phyloP scores from a whole-genome alignment of 2,888 invertebrate species.

The Parnassius mnemosyne region DNA sequence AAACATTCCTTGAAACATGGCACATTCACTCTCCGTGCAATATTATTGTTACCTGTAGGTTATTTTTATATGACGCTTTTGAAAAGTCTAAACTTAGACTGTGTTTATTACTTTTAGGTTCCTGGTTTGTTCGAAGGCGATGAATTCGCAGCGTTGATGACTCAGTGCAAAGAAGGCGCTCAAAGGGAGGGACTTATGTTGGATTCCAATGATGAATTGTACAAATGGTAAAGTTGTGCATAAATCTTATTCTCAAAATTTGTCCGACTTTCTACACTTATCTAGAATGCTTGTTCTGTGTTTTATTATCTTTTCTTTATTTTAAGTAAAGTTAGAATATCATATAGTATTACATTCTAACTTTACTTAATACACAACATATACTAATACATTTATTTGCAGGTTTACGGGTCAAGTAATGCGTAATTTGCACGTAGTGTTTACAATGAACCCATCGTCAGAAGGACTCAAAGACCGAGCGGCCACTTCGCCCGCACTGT shows the following conservation, averaged over 20 bases:
- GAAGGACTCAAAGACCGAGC: slow-evolving; percentile 99
- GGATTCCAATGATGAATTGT: slow-evolving; percentile 98
- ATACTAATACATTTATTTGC: background rate
- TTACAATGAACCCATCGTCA: slow-evolving; percentile 99
- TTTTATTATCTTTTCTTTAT: too few species aligned
- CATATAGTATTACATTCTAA: too few species aligned
- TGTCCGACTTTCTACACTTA: too few species aligned
- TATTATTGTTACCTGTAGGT: too few species aligned
- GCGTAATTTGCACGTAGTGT: slow-evolving; percentile 99
- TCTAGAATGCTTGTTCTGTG: too few species aligned
- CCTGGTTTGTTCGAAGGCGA: slow-evolving; percentile 97
- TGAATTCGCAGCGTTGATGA: slow-evolving; percentile 99
- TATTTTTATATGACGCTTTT: too few species aligned
- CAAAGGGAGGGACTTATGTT: slow-evolving; percentile 98
- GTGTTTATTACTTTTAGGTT: slow-evolving; percentile 68
- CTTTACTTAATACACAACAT: too few species aligned
- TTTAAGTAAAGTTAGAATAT: too few species aligned
- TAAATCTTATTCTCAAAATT: too few species aligned
- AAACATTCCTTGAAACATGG: too few species aligned
- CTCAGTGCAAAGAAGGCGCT: slow-evolving; percentile 99
- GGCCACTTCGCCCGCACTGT: slow-evolving; percentile 98
- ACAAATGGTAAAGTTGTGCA: slow-evolving; percentile 88
- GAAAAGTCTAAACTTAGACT: too few species aligned
- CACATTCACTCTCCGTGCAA: too few species aligned
- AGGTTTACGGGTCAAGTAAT: slow-evolving; percentile 98